These are phyloP conservation scores for Casuarius casuarius DNA, from an alignment of 2,113 vertebrate species.

Conservation along the genomic window DNA sequence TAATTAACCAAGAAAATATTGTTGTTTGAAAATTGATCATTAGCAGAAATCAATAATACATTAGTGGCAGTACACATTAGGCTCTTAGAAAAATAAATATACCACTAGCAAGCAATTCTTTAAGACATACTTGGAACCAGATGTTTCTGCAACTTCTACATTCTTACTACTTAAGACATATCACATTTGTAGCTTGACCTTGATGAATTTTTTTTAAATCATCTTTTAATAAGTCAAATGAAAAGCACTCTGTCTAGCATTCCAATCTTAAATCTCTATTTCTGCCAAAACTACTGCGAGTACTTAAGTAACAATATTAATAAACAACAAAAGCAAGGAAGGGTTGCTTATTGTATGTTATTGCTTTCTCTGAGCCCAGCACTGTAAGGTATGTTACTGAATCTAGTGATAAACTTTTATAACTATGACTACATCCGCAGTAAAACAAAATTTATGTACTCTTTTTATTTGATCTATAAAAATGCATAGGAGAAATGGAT, in stretches of 20 bases:
- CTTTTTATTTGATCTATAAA: constrained; percentile 62
- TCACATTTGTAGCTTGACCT: neutral
- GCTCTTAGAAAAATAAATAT: neutral
- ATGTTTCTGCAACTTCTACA: neutral
- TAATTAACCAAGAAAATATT: neutral
- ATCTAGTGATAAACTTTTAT: constrained; percentile 63
- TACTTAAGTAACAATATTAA: neutral
- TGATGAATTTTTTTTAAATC: neutral
- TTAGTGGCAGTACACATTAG: neutral
- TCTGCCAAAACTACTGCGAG: neutral
- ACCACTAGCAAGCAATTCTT: neutral
- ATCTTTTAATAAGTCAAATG: neutral
- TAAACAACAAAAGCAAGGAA: neutral
- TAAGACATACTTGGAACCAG: neutral
- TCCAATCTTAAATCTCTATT: neutral
- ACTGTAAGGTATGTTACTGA: constrained; percentile 36
- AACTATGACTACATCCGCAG: constrained; percentile 37
- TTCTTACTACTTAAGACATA: neutral
- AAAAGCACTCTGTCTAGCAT: neutral
- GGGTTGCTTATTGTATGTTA: neutral
- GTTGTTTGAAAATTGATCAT: neutral
- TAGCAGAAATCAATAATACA: neutral
- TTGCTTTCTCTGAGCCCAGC: neutral
- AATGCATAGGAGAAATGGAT: neutral
- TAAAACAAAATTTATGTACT: constrained; percentile 56